A percentile compares a stretch with the other conserved stretches of the same genome.
These are phyloP conservation scores for Netelia melanura DNA, from an alignment of 2,888 invertebrate species.

Conservation along the genomic window DNA sequence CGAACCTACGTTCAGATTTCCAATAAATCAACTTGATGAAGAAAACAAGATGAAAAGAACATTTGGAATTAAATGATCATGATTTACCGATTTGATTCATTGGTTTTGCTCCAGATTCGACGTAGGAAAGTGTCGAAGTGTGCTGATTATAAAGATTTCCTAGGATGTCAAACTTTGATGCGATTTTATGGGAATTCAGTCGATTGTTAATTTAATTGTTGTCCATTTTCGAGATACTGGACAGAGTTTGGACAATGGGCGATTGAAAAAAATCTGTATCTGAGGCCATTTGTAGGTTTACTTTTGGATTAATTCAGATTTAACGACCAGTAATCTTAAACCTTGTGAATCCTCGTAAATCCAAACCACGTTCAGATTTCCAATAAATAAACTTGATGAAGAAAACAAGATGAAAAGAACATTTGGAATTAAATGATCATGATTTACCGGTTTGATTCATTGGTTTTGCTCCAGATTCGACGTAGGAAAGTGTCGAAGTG, in stretches of 20 bases:
- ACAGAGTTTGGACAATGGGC: too few species aligned
- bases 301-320: too few species aligned
- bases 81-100: constrained; percentile 44
- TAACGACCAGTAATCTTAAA: too few species aligned
- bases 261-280: too few species aligned
- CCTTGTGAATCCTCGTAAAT: not conserved
- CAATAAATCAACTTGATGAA: constrained; percentile 8
- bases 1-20: constrained; percentile 47
- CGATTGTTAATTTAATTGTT: too few species aligned
- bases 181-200: too few species aligned
- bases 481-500: not conserved
- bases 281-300: too few species aligned
- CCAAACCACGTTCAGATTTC: constrained; percentile 48
- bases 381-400: constrained; percentile 7
- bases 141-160: too few species aligned
- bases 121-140: not conserved
- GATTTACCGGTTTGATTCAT: constrained; percentile 43
- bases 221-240: too few species aligned
- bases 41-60: not conserved
- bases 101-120: constrained; percentile 17
- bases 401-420: not conserved
- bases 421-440: constrained; percentile 6
- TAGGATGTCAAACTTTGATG: too few species aligned
- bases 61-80: constrained; percentile 8
- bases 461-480: constrained; percentile 17